Base-by-base conservation (phyloP, 2,113 vertebrate species). In the Seriola rivoliana region DNA sequence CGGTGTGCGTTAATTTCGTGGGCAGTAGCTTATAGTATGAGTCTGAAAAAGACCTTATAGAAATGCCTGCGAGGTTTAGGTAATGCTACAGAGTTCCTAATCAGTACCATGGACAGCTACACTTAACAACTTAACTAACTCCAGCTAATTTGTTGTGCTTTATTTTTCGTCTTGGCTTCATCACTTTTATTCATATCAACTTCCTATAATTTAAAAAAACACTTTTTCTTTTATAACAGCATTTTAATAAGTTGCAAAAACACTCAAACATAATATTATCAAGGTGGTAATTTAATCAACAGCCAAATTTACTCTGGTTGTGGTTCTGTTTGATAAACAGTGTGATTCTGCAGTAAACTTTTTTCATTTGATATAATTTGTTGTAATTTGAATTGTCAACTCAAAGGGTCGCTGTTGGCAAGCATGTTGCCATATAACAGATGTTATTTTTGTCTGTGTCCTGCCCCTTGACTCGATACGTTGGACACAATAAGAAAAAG, bases 371-470 rank as follows among this genome's bases (percentile, higher is more conserved):
- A 52, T 48, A 21, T 44, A 6, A 23, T 5, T 13, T 60, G 21
- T 44, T 93, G 91, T 82, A 93, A 71, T 93, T 69, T 78, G 3
- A 32, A 46, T 14, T 62, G 66, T 80, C 59, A 80, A 80, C 88
- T 82, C 85, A 87, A 38, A 85, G 88, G 32, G 88, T 85, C 88
- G 88, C 85, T 90, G 85, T 90, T 77, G 75, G 32, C 74, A 87
- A 85, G 52, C 71, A 23, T 52, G 71, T 62, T 48, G 40, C 23
- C 0, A 55, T 67, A 14, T 4, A 14, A 29, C 13, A 4, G 44
- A 34, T 52, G n/a, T 9, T 82, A 4, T 76, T 36, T 71, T 38
- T 50, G 1, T 29, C 13, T 48, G 50, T 55, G 73, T 74, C 78
- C 84, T 80, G 54, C 81, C 69, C 71, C 66, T 71, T 50, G 21